Base-by-base conservation (phyloP, 2,113 vertebrate genomes). In the Eptatretus burgeri region DNA sequence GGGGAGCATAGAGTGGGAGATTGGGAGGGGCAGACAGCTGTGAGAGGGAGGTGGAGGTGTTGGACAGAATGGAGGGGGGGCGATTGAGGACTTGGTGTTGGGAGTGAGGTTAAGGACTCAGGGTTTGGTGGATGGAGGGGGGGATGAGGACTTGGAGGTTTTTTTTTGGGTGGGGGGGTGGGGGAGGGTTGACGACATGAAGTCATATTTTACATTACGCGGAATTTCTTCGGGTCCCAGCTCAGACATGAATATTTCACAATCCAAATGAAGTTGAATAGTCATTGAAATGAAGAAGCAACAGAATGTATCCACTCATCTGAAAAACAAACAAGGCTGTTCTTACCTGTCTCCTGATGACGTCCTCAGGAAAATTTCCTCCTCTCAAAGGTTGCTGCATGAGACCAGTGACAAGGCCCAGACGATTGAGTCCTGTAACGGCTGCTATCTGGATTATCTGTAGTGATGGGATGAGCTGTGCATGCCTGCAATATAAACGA, bases 401-500 rank as follows among this genome's bases (percentile, higher is more conserved):
- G n/a, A 69, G 67, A 13, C 79, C 77, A 49, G 78, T 66, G 68
- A 81, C 79, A 53, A 80, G 73, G 65, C 78, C 71, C 66, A 81
- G 68, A 64, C 79, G 76, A 67, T 72, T 80, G 66, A 79, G 70
- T 1, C 78, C 78, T 3, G 74, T 74, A 18, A 78, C 79, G 49
- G 79, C 79, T 4, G 74, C 77, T 50, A 81, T 76, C 73, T 81
- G 79, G 70, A 68, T 71, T 68, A 71, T 70, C 63, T 81, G 79
- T 63, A 78, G 73, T 1, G 73, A 77, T 1, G 77, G 75, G 68
- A 81, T 62, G 70, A 79, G 68, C 66, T 76, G 74, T 14, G 70
- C 71, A 63, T 76, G 78, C 78, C 79, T 79, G 66, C 13, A 41
- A 41, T 41, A 41, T 41, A 41, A 5, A 41, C 27, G 27, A 7